Base-by-base conservation (phyloP, 2,888 invertebrate species). In the Calliopum simillimum region DNA sequence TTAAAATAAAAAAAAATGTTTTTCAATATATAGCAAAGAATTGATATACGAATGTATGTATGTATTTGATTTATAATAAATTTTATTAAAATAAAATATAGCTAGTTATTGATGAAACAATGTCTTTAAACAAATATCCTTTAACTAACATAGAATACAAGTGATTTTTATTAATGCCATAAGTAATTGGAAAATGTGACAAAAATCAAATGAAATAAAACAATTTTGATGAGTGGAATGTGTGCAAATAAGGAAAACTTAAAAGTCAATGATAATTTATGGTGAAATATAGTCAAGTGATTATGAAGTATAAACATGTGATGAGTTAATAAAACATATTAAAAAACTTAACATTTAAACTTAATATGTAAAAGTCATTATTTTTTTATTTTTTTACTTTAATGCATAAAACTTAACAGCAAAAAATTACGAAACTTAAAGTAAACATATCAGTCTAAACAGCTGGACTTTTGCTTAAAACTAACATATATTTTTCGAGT, bases 401-500 rank as follows among this genome's bases (percentile, higher is more conserved):
- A 16, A 44, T 46, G 41, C 33, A 25, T 4, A 67, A 68, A 47
- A 51, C 23, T 68, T 11, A 71, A 71, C 56, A 61, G 33, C 47
- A 58, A 41, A 66, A 56, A 41, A 47, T 47, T 44, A 14, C 25
- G 59, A 43, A 59, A 33, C 33, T 33, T 33, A 8, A 33, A 49
- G 49, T 19, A 1, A 16, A 44, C 16, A 58, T 44, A 70, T 70
- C 70, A 70, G 70, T 70, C 70, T 65, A 49, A 46, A 49, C 43
- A 46, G 70, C 61, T 66, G 70, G 59, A 69, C 64, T 58, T 58
- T 47, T 21, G 46, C 59, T 58, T 66, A 44, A 69, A 51, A 23
- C 46, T 58, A 63, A 14, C 13, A 53, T 16, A 13, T 11, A 53
- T 2, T 53, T 53, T 53, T 53, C 49, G 33, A 33, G 33, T 8